A percentile compares a stretch with the other conserved stretches of the same genome.
phyloP scores from a whole-genome alignment of 2,113 vertebrate species.

The Pachyramphus minor region DNA sequence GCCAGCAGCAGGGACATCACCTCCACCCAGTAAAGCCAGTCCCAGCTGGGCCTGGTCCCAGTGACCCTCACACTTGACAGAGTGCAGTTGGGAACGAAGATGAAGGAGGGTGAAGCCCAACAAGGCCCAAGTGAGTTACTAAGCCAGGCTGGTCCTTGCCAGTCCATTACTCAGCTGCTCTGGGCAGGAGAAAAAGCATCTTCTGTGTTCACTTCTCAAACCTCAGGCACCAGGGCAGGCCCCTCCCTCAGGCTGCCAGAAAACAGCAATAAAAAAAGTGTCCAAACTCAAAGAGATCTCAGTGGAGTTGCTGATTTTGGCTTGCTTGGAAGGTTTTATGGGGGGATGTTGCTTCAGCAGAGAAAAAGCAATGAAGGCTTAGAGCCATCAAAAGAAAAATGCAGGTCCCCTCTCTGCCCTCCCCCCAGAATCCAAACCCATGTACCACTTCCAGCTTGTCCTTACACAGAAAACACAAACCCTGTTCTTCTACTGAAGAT shows the following conservation, averaged over 20 bases:
- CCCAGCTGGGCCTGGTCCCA: fast-evolving
- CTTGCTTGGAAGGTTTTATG: not conserved
- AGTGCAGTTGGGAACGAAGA: not conserved
- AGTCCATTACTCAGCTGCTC: not conserved
- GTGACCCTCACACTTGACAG: not conserved
- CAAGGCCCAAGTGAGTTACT: not conserved
- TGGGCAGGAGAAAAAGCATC: not conserved
- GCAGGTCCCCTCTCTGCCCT: not conserved
- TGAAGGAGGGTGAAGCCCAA: not conserved
- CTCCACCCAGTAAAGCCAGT: not conserved
- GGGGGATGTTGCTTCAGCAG: not conserved
- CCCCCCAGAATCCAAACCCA: not conserved
- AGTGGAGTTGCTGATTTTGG: not conserved
- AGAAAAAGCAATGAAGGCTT: not conserved
- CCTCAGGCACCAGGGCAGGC: not conserved
- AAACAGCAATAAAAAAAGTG: not conserved
- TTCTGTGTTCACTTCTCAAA: not conserved
- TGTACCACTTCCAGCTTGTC: not conserved
- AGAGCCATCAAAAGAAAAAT: not conserved
- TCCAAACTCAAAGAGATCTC: not conserved
- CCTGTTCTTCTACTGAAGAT: not conserved
- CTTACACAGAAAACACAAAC: not conserved
- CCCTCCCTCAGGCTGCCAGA: not conserved
- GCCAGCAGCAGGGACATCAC: not conserved
- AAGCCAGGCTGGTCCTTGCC: not conserved